These are phyloP conservation scores for Erinaceus europaeus DNA, from an alignment of 2,113 vertebrate species.

Conservation along the genomic window DNA sequence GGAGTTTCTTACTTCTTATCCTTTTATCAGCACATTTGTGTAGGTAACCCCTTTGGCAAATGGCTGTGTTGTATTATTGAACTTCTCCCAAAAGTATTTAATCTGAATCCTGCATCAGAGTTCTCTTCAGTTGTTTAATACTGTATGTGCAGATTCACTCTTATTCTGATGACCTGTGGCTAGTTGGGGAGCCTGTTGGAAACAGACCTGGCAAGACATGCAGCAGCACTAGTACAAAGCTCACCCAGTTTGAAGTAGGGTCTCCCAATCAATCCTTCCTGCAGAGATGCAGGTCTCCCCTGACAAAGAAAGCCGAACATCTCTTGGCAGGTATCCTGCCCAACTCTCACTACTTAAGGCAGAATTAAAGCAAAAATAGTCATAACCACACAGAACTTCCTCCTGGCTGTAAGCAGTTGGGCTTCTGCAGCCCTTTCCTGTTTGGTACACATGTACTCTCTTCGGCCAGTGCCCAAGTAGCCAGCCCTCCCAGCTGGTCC, in stretches of 20 bases:
- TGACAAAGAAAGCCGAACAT: not conserved
- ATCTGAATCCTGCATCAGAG: not conserved
- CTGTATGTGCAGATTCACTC: not conserved
- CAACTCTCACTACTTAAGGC: not conserved
- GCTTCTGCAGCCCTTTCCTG: not conserved
- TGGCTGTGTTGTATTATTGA: not conserved
- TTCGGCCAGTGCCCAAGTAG: not conserved
- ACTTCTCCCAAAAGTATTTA: not conserved
- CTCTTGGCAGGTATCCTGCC: not conserved
- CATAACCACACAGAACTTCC: not conserved
- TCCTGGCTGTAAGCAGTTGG: not conserved
- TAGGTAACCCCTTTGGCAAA: accelerated
- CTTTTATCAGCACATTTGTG: not conserved
- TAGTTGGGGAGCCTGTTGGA: not conserved
- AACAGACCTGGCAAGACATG: no score
- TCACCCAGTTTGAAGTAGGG: no score
- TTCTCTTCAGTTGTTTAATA: not conserved
- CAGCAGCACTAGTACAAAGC: no score
- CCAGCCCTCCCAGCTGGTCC: not conserved
- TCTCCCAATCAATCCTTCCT: no score
- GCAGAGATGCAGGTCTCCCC: not conserved
- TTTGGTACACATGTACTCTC: not conserved
- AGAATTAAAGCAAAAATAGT: not conserved
- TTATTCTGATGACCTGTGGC: not conserved
- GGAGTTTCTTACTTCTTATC: no score